A percentile compares a stretch with the other conserved stretches of the same genome.
phyloP scores from a whole-genome alignment of 1,140 invertebrate genomes.

The Radopholus similis region DNA sequence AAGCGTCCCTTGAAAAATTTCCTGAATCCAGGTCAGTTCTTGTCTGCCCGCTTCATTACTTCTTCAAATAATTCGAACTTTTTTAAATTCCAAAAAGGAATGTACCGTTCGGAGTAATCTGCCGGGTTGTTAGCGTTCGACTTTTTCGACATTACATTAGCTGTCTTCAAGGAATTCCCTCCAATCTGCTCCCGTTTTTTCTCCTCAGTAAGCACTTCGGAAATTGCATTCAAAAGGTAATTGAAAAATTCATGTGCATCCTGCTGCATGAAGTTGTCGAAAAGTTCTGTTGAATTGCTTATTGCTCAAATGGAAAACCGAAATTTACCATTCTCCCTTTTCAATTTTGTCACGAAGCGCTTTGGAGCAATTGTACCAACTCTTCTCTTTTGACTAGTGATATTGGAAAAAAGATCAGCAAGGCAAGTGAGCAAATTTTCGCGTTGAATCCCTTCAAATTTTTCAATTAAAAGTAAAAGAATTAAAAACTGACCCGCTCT shows the following conservation, averaged over 20 bases:
- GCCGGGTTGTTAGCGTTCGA: neutral
- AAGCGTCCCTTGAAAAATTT: conserved; percentile 98
- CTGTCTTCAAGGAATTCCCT: conserved; percentile 22
- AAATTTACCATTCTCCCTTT: conserved; percentile 89
- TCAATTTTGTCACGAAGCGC: conserved; percentile 93
- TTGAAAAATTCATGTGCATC: conserved; percentile 99
- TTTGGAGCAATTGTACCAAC: conserved; percentile 98
- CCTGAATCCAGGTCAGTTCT: conserved; percentile 81
- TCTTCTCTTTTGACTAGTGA: conserved; percentile 98
- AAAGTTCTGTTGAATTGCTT: conserved; percentile 77
- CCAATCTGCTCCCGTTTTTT: conserved; percentile 38
- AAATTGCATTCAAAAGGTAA: conserved; percentile 84
- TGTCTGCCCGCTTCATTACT: neutral
- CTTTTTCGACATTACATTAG: conserved; percentile 8
- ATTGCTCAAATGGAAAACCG: neutral
- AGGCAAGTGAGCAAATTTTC: conserved; percentile 94
- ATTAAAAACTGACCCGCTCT: conserved; percentile 46
- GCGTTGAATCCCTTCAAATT: conserved; percentile 79
- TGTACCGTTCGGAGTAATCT: conserved; percentile 12
- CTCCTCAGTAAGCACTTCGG: conserved; percentile 74
- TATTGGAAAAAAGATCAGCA: conserved; percentile 96
- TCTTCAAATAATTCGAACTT: neutral
- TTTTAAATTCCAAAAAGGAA: neutral
- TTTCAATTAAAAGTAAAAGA: conserved; percentile 6
- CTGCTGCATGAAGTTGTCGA: conserved; percentile 98